Evolutionary conservation across 2,888 invertebrate species (phyloP), one percentile per base, ranked within the genome.

Genomic region (Crioceris asparagi): DNA sequence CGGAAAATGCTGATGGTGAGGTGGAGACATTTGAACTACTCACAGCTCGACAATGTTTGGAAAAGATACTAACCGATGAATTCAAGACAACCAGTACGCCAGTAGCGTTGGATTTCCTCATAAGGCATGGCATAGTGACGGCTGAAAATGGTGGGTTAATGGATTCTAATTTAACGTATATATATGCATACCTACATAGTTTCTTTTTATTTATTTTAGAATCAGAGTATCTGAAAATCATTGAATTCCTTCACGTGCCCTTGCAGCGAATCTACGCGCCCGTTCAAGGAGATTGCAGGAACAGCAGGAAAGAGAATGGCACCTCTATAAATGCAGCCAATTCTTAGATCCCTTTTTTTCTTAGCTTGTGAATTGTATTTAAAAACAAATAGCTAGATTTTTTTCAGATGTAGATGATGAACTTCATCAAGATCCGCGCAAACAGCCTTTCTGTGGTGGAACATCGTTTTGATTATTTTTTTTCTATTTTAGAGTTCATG

Each of bases 61-160:
- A 87, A 52, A 74, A 83, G 57, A 78, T 91, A 38, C 75, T 86
- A 29, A 77, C 82, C 7, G 74, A 83, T 0, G 82, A 88, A 50
- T 94, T 92, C 62, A 96, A 94, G 65, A 90, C 91, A 27, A 94
- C 94, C 33, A 91, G 91, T 61, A 85, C 86, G 44, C 86, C 93
- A 29, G 86, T 92, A 34, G 78, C 87, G 23, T 69, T 94, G 51
- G 93, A 94, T 66, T 94, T 94, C 65, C 72, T 94, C 54, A 83
- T 94, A 58, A 74, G 94, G 57, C 90, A 87, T 67, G 91, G 92
- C 38, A 74, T 82, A 51, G 80, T 94, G 41, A 86, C 83, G 50
- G 79, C 88, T 4, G 91, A 92, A 64, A 88, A 85, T 67, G 88
- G 90, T 87, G 65, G 68, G 64, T 41, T 35, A 41, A 27, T 5